Evolutionary conservation across 2,113 vertebrate species (phyloP).

Genomic region (Cepphus grylle): DNA sequence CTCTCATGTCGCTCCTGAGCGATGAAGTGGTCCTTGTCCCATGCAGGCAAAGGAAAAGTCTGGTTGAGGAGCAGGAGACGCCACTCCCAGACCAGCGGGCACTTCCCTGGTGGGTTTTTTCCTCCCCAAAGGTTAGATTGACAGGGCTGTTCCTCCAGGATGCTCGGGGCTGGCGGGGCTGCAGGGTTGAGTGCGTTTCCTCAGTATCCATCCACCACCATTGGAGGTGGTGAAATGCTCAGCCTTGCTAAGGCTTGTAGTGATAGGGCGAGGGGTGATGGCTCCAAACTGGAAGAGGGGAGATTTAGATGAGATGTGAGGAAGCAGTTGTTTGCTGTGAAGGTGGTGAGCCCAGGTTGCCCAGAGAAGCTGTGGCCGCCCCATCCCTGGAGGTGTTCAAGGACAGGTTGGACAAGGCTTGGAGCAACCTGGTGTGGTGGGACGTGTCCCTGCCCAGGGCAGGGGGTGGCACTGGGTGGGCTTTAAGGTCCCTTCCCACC

Average conservation of each 20-base stretch:
- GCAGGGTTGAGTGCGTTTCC: rapidly evolving
- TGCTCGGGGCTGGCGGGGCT: neutral
- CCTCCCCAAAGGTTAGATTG: neutral
- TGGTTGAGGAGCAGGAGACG: neutral
- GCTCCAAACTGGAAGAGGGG: neutral
- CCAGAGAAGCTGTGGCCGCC: neutral
- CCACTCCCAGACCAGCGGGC: neutral
- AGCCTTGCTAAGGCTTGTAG: neutral
- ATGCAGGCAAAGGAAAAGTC: neutral
- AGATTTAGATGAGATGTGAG: neutral
- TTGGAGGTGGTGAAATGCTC: neutral
- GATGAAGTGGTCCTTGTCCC: neutral
- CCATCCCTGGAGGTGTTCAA: neutral
- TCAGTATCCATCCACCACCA: rapidly evolving
- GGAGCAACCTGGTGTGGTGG: neutral
- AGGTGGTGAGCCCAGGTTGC: neutral
- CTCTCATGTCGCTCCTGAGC: neutral
- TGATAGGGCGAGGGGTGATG: neutral
- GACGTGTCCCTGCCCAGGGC: neutral
- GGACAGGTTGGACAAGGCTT: neutral
- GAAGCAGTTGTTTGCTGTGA: neutral
- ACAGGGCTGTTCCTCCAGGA: neutral
- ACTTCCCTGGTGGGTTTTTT: neutral
- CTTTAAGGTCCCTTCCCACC: neutral
- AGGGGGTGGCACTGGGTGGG: neutral